Conservation (phyloP, 2,113 vertebrate species). For the Campylomormyrus numenius region DNA sequence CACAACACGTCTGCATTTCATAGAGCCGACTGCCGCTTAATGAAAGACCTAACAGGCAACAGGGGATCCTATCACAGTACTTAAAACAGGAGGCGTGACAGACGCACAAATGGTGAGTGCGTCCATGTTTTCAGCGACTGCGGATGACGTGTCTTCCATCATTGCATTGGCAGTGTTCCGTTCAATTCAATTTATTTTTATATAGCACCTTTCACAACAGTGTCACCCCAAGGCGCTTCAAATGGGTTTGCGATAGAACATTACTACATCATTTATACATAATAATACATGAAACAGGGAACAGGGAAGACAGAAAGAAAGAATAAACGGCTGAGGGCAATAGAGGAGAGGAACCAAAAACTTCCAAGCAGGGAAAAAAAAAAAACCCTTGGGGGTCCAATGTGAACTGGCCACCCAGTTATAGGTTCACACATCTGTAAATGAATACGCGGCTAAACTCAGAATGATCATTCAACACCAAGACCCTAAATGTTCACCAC, state of each 20-base stretch:
- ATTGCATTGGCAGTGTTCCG: background rate
- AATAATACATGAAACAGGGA: background rate
- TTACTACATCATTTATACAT: background rate
- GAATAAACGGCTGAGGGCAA: background rate
- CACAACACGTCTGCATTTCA: constrained; percentile 1
- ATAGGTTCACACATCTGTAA: background rate
- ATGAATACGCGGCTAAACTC: background rate
- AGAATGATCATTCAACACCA: background rate
- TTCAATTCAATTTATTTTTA: background rate
- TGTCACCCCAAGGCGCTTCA: background rate
- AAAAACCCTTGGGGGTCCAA: background rate
- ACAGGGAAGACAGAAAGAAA: background rate
- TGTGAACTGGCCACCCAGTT: background rate
- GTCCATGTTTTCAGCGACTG: background rate
- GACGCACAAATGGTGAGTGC: background rate
- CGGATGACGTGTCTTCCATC: background rate
- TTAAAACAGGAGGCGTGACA: background rate
- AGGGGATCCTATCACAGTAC: background rate
- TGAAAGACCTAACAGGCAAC: background rate
- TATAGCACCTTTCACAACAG: background rate
- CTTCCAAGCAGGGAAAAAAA: background rate
- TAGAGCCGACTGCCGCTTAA: background rate
- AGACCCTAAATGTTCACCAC: background rate
- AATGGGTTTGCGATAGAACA: background rate
- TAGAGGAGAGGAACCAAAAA: background rate